These are phyloP conservation scores for Menidia menidia DNA, from an alignment of 2,797 vertebrate genomes.

Conservation along the genomic window DNA sequence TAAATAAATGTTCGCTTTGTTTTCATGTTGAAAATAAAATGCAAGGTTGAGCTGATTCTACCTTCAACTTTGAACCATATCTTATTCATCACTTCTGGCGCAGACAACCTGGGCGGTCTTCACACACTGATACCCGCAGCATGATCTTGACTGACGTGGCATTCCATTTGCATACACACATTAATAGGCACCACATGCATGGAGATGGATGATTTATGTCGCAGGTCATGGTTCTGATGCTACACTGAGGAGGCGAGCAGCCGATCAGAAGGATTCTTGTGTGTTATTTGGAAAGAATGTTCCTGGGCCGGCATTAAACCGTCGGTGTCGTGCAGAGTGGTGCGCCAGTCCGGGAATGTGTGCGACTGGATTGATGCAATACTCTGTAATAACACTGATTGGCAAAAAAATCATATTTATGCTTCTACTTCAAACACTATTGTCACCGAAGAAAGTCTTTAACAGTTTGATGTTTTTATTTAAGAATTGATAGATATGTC, in stretches of 20 bases:
- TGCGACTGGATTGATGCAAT: conserved; percentile 60
- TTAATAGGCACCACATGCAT: conserved; percentile 67
- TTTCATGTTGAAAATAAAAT: conserved; percentile 35
- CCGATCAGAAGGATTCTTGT: conserved; percentile 66
- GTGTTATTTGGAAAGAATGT: conserved; percentile 54
- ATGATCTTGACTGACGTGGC: conserved; percentile 49
- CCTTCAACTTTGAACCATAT: conserved; percentile 44
- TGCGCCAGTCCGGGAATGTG: conserved; percentile 69
- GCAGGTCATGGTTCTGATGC: conserved; percentile 41
- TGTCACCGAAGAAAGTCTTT: conserved; percentile 16
- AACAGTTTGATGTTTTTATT: conserved; percentile 13
- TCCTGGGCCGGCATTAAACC: conserved; percentile 46
- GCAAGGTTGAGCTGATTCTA: conserved; percentile 9
- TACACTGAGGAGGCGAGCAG: conserved; percentile 49
- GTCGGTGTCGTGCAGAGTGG: conserved; percentile 57
- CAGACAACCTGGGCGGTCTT: conserved; percentile 62
- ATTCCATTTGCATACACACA: conserved; percentile 68
- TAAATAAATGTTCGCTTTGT: background rate
- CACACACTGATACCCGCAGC: conserved; percentile 30
- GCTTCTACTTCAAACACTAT: conserved; percentile 41
- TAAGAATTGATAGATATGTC: background rate
- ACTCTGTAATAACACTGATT: conserved; percentile 64
- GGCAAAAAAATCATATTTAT: conserved; percentile 56
- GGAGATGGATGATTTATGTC: conserved; percentile 70
- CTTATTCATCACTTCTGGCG: conserved; percentile 60